Base-by-base conservation (phyloP, 2,797 vertebrate species). In the Leptodactylus fallax region DNA sequence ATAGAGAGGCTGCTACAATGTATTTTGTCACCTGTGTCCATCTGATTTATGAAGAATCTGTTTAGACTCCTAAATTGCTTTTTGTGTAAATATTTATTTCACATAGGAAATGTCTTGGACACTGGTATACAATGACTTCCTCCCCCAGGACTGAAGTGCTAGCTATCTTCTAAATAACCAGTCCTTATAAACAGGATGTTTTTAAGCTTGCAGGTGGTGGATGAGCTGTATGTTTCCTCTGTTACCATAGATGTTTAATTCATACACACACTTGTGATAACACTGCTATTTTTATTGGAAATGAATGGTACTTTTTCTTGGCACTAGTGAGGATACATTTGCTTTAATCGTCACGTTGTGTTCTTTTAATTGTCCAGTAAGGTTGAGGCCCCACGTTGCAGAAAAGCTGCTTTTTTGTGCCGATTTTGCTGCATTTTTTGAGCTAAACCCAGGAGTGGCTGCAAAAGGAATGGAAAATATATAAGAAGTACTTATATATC, bases 131-230 rank as follows among this genome's bases (percentile, higher is more conserved):
- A 88, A 88, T 69, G 65, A 85, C 72, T 85, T 85, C 87, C 83
- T 85, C 78, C 87, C 83, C 10, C 10, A 77, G 83, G 78, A 85
- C n/a, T 27, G 69, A 53, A 47, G 27, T 76, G 16, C 36, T 76
- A 58, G 63, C 11, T 72, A 85, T 60, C 53, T 53, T 81, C 49
- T 65, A 81, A 81, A 88, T 69, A 88, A 72, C 16, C 27, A 65
- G 83, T 82, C 78, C 85, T 45, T 45, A 79, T 85, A 88, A 88
- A 88, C 87, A 88, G 87, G 87, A 88, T 88, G 87, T 88, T 85
- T 81, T 85, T 58, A 77, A 25, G 27, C 69, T 77, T 81, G 78
- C 87, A 88, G 87, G 87, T 88, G 87, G 78, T 51, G 83, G 72
- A 85, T 88, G 83, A 85, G 69, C 78, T 14, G 65, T 47, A 81